Conservation (phyloP, 35 echinoderm and acorn worm species). For the Stichopus chloronotus region DNA sequence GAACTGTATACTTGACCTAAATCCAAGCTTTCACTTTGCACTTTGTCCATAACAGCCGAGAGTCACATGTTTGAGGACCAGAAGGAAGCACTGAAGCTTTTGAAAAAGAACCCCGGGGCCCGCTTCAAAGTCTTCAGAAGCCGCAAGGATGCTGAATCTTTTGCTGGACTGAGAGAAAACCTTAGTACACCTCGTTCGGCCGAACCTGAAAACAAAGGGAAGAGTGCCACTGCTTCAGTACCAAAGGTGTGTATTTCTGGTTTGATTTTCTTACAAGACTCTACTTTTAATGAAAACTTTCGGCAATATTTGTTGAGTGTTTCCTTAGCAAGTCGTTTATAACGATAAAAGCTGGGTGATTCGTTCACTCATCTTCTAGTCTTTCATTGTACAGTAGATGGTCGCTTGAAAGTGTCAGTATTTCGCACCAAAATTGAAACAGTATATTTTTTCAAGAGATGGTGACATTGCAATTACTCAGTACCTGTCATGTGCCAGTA, state of each 20-base stretch:
- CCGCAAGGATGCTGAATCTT: constrained; percentile 74
- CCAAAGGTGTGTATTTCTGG: background rate
- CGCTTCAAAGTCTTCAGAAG: constrained; percentile 93
- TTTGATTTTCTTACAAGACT: background rate
- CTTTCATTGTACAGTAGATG: too few species aligned
- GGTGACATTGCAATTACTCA: too few species aligned
- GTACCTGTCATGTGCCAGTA: too few species aligned
- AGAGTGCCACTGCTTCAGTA: background rate
- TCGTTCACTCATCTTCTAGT: too few species aligned
- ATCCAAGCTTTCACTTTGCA: background rate
- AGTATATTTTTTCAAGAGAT: too few species aligned
- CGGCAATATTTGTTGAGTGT: too few species aligned
- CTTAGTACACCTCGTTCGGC: constrained; percentile 51
- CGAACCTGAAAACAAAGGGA: constrained; percentile 8
- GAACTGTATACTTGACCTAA: too few species aligned
- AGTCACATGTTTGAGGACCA: constrained; percentile 61
- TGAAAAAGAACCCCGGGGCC: constrained; percentile 81
- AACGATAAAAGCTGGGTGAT: too few species aligned
- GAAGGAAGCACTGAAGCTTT: constrained; percentile 72
- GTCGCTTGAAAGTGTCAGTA: too few species aligned
- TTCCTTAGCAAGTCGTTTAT: too few species aligned
- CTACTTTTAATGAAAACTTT: too few species aligned
- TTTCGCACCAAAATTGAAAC: too few species aligned
- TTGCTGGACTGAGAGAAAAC: constrained; percentile 67
- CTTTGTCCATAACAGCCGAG: constrained; percentile 18